Percentiles rank a stretch among this genome's conserved stretches.
Evolutionary conservation across 2,797 vertebrate species (phyloP).

Genomic region (Glossophaga mutica): DNA sequence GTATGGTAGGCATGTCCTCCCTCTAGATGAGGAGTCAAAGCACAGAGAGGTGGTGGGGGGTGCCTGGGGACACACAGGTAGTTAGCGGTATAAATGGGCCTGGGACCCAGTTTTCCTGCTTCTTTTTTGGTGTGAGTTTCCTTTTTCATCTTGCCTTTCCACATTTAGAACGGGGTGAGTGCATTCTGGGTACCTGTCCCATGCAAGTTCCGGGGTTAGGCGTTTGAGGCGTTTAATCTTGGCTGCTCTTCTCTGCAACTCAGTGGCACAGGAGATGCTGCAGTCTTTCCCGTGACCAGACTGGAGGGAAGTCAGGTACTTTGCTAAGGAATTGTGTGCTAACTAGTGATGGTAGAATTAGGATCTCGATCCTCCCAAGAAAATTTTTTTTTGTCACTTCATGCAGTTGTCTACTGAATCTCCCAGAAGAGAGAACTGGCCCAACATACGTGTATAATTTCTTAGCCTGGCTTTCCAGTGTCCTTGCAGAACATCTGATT

Average conservation of each 20-base stretch:
- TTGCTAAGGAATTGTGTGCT: neutral
- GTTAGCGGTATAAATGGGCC: neutral
- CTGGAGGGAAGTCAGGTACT: neutral
- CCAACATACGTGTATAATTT: neutral
- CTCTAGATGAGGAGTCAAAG: neutral
- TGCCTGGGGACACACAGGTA: neutral
- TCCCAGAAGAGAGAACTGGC: slow-evolving; percentile 3
- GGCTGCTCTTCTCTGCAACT: neutral
- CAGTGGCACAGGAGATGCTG: neutral
- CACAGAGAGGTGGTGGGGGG: neutral
- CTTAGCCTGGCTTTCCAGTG: neutral
- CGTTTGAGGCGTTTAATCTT: neutral
- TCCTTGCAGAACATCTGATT: neutral
- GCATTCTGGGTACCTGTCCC: neutral
- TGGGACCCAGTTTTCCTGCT: neutral
- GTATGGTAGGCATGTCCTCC: neutral
- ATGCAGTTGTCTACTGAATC: neutral
- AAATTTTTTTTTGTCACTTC: neutral
- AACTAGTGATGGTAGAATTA: neutral
- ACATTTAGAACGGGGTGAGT: neutral
- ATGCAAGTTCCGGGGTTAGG: neutral
- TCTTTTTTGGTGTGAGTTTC: neutral
- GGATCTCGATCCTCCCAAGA: neutral
- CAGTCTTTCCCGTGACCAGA: neutral
- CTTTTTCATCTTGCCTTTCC: neutral